phyloP scores from a whole-genome alignment of 2,888 invertebrate genomes.

The Acleris sparsana region DNA sequence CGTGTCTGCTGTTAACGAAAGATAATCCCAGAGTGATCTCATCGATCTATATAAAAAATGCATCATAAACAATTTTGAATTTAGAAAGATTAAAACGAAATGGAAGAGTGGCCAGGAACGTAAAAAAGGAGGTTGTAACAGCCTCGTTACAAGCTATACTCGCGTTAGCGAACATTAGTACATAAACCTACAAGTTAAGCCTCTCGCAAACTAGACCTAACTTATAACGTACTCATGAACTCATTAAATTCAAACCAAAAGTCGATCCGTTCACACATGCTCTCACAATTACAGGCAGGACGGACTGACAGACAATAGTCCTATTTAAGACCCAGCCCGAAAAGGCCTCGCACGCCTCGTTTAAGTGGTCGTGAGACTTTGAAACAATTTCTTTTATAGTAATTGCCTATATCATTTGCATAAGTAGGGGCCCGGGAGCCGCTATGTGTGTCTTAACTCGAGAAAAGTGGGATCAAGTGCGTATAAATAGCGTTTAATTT shows the following conservation, averaged over 20 bases:
- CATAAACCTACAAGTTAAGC: too few species aligned
- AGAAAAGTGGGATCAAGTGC: slow-evolving; percentile 10
- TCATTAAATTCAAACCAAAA: slow-evolving; percentile 36
- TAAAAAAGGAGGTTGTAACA: too few species aligned
- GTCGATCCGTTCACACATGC: slow-evolving; percentile 36
- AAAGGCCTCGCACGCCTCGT: slow-evolving; percentile 67
- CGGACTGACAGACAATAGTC: slow-evolving; percentile 61
- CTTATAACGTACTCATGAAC: slow-evolving; percentile 30
- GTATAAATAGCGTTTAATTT: slow-evolving; percentile 19
- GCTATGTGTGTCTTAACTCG: slow-evolving; percentile 15
- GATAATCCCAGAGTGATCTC: too few species aligned
- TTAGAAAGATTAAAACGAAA: too few species aligned
- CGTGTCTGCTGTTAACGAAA: too few species aligned
- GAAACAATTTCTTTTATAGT: slow-evolving; percentile 71
- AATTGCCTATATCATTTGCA: slow-evolving; percentile 73
- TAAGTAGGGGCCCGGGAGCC: slow-evolving; percentile 53
- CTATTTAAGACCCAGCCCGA: slow-evolving; percentile 58
- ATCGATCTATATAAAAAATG: too few species aligned
- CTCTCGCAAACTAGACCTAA: slow-evolving; percentile 15
- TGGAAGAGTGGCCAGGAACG: too few species aligned
- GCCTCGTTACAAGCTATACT: too few species aligned
- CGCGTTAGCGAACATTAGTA: too few species aligned
- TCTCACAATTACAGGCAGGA: slow-evolving; percentile 45
- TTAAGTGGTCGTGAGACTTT: slow-evolving; percentile 43
- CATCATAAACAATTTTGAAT: too few species aligned